Conservation (phyloP, 2,888 invertebrate species). For the Vandiemenella viatica region DNA sequence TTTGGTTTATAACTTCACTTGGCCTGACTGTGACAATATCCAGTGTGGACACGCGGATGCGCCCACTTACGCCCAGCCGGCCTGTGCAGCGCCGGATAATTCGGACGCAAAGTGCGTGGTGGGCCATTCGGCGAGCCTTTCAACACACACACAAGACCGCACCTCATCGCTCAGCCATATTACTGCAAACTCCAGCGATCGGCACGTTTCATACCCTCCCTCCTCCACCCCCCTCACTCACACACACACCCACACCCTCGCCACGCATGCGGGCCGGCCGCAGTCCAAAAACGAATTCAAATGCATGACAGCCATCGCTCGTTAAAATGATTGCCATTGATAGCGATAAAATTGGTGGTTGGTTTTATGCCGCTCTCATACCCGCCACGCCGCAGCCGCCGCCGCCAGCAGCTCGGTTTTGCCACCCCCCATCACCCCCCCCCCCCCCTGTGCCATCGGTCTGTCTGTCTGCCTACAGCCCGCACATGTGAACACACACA, state of each 20-base stretch:
- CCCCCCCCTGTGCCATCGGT: not conserved
- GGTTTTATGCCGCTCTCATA: constrained; percentile 10
- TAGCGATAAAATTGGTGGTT: constrained; percentile 14
- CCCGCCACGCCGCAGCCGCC: not conserved
- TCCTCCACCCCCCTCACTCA: not conserved
- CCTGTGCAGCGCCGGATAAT: too few species aligned
- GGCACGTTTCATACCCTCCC: not conserved
- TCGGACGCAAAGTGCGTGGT: too few species aligned
- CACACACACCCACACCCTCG: not conserved
- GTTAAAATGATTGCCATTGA: constrained; percentile 17
- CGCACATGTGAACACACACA: too few species aligned
- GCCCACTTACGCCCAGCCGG: too few species aligned
- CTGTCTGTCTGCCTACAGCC: not conserved
- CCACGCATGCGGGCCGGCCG: not conserved
- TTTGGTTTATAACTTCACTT: too few species aligned
- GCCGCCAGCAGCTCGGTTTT: not conserved
- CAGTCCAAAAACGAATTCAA: constrained; percentile 13
- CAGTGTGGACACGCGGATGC: too few species aligned
- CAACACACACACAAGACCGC: constrained; percentile 1
- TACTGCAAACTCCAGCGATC: constrained; percentile 1
- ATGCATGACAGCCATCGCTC: constrained; percentile 14
- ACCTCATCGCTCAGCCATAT: constrained; percentile 11
- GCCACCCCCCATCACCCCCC: not conserved
- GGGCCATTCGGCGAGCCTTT: too few species aligned
- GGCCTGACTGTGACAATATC: too few species aligned